Percentiles rank a stretch among this genome's conserved stretches.
Evolutionary conservation across 2,797 vertebrate species (phyloP).

Genomic region (Coranthus polyacanthus): DNA sequence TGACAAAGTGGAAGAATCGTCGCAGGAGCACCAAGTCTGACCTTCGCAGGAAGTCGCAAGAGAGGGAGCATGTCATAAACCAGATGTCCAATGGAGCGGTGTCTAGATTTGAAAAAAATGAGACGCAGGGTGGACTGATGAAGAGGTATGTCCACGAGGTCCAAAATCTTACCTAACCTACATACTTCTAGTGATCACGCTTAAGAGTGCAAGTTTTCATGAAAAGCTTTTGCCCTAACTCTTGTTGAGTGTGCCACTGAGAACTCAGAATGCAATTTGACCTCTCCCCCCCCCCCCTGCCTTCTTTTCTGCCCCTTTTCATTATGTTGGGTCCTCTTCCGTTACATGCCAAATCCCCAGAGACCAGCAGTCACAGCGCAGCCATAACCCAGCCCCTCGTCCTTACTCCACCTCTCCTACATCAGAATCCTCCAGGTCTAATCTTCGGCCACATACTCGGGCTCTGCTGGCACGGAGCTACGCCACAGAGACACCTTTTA

Average conservation of each 20-base stretch:
- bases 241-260: background rate
- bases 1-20: conserved; percentile 95
- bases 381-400: conserved; percentile 41
- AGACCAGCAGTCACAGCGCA: conserved; percentile 76
- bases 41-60: conserved; percentile 89
- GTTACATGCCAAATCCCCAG: conserved; percentile 74
- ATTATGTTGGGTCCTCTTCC: conserved; percentile 51
- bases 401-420: conserved; percentile 69
- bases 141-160: conserved; percentile 82
- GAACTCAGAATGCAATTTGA: conserved; percentile 58
- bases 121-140: conserved; percentile 77
- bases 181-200: too few species aligned
- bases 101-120: conserved; percentile 69
- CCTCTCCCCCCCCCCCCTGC: background rate
- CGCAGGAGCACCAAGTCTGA: conserved; percentile 91
- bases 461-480: conserved; percentile 69
- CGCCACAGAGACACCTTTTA: conserved; percentile 63
- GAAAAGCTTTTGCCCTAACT: too few species aligned
- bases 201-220: too few species aligned
- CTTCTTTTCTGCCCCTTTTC: conserved; percentile 27
- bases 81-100: conserved; percentile 74
- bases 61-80: conserved; percentile 87
- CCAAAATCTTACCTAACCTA: background rate
- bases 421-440: conserved; percentile 78
- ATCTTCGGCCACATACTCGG: conserved; percentile 71